These are phyloP conservation scores for Azorinus chamasolen DNA, from an alignment of 2,888 invertebrate genomes.

Conservation along the genomic window DNA sequence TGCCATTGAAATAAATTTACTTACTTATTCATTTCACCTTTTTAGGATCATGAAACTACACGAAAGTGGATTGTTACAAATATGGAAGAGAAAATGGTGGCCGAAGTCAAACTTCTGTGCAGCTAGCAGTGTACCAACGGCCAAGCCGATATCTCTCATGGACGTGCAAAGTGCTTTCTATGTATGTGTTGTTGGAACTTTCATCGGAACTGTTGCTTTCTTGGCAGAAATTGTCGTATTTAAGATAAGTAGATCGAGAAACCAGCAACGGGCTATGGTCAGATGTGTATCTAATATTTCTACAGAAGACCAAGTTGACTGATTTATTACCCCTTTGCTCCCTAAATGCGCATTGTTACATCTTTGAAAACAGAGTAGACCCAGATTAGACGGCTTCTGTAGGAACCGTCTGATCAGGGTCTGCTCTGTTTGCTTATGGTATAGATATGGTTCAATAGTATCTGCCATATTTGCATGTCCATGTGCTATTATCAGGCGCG, in stretches of 20 bases:
- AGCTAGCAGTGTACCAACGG: conserved; percentile 50
- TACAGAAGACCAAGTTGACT: neutral
- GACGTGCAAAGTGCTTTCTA: conserved; percentile 74
- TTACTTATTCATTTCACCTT: conserved; percentile 1
- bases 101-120: conserved; percentile 62
- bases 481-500: too few species aligned
- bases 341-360: too few species aligned
- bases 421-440: too few species aligned
- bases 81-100: conserved; percentile 70
- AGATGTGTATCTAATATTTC: too few species aligned
- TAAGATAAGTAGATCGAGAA: conserved; percentile 58
- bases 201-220: conserved; percentile 21
- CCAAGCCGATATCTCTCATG: conserved; percentile 59
- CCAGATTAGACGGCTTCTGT: too few species aligned
- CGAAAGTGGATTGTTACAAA: conserved; percentile 69
- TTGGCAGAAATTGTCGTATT: conserved; percentile 13
- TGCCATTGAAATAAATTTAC: neutral
- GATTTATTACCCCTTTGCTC: too few species aligned
- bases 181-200: conserved; percentile 59
- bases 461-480: too few species aligned
- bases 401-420: too few species aligned
- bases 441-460: too few species aligned
- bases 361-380: too few species aligned
- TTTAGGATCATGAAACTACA: conserved; percentile 66
- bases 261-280: neutral